phyloP scores from a whole-genome alignment of 2,888 invertebrate genomes.

The Trachelus troglodyta region DNA sequence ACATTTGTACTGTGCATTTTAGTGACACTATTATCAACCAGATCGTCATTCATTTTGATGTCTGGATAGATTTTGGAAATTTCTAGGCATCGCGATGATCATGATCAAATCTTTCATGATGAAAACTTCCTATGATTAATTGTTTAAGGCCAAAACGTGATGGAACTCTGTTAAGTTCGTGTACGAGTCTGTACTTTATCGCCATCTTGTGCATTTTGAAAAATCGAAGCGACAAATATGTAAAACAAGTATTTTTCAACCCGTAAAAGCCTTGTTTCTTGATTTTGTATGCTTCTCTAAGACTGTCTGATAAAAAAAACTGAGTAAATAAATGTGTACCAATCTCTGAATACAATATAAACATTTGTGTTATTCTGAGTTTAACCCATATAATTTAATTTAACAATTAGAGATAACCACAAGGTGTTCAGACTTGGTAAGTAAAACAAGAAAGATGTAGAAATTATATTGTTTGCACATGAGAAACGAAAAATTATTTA shows the following conservation, averaged over 20 bases:
- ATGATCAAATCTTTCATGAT: background rate
- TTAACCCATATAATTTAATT: background rate
- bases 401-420: background rate
- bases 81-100: background rate
- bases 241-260: constrained; percentile 52
- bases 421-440: background rate
- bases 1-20: background rate
- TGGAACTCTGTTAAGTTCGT: background rate
- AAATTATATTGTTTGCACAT: constrained; percentile 9
- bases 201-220: constrained; percentile 19
- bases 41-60: background rate
- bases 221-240: constrained; percentile 30
- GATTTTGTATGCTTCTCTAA: constrained; percentile 64
- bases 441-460: background rate
- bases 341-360: constrained; percentile 52
- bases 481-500: constrained; percentile 5
- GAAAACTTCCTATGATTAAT: background rate
- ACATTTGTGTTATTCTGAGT: constrained; percentile 4
- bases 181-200: background rate
- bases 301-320: constrained; percentile 60
- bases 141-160: background rate
- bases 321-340: constrained; percentile 65
- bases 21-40: background rate
- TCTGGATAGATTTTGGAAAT: background rate
- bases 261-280: constrained; percentile 53